Evolutionary conservation across 1,140 invertebrate species (phyloP), one percentile per base, ranked within the genome.

Genomic region (Scylla paramamosain): DNA sequence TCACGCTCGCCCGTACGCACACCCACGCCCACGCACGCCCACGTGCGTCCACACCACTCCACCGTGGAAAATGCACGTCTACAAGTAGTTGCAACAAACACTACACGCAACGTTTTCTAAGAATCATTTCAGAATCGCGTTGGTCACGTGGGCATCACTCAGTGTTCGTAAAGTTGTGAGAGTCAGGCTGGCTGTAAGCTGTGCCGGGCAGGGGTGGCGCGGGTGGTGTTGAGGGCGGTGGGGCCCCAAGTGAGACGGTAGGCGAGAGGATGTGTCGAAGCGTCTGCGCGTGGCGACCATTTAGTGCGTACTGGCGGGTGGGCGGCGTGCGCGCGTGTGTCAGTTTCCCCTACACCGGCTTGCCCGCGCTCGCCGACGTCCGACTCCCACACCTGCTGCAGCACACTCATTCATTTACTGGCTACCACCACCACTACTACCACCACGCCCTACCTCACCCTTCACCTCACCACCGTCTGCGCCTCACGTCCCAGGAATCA

Each of bases 221-320:
- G 32, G 45, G 84, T 59, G 46, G 92, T 32, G n/a, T 25, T 45
- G 45, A 83, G 20, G 83, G n/a, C 46, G 29, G 93, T 39, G 93
- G 45, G 25, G 28, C 32, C 31, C 88, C n/a, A 46, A 28, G 67
- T 84, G 46, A 46, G 59, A 82, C 84, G 4, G 48, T n/a, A 32
- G 10, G 45, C 39, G 83, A 84, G 91, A 95, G 94, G 20, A 88
- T 32, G 29, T 39, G 84, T 87, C 3, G 82, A 48, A 16, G 83
- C 94, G 94, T 95, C 91, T 95, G 94, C 84, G 83, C 94, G 94
- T 31, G 39, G 52, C 83, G 94, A 92, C 28, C 91, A 95, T 95
- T 93, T 95, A 93, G 94, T 95, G 94, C 94, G 94, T 95, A 95
- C 94, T 95, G 94, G 84, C 91, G 84, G 52, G 52, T 93, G 91